Evolutionary conservation across 2,797 vertebrate genomes (phyloP).

Genomic region (Macrochelys suwanniensis): DNA sequence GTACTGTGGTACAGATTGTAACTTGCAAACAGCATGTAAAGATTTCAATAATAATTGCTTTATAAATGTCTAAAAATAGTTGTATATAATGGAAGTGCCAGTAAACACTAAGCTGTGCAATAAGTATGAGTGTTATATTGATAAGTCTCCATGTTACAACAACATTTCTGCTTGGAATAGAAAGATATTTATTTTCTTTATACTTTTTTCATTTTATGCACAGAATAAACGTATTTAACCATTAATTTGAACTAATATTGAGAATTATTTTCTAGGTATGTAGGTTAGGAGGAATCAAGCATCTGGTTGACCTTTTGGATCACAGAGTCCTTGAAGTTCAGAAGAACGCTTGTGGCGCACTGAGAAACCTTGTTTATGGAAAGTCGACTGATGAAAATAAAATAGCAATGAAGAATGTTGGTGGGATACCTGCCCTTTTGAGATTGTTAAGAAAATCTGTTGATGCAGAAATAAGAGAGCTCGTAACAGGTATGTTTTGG

Average conservation of each 20-base stretch:
- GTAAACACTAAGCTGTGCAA: background rate
- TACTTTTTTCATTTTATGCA: background rate
- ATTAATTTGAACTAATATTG: background rate
- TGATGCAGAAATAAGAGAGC: slow-evolving; percentile 94
- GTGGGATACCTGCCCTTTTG: slow-evolving; percentile 93
- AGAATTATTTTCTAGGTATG: slow-evolving; percentile 86
- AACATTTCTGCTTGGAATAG: background rate
- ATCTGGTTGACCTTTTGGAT: slow-evolving; percentile 96
- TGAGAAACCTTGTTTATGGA: slow-evolving; percentile 96
- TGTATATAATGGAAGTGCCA: background rate
- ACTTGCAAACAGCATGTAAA: background rate
- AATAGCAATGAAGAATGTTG: slow-evolving; percentile 93
- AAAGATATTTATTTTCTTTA: background rate
- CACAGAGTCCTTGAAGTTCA: slow-evolving; percentile 96
- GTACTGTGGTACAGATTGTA: background rate
- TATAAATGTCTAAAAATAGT: background rate
- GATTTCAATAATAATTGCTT: background rate
- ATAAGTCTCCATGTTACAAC: background rate
- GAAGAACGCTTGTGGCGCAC: slow-evolving; percentile 93
- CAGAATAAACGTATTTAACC: background rate
- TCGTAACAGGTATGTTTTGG: slow-evolving; percentile 91
- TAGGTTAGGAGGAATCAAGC: slow-evolving; percentile 93
- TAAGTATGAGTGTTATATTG: fast-evolving
- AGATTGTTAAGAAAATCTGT: slow-evolving; percentile 93
- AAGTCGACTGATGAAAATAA: slow-evolving; percentile 98